Percentiles rank a stretch among this genome's conserved stretches.
Evolutionary conservation across 2,113 vertebrate genomes (phyloP).

Genomic region (Machaerirhynchus nigripectus): DNA sequence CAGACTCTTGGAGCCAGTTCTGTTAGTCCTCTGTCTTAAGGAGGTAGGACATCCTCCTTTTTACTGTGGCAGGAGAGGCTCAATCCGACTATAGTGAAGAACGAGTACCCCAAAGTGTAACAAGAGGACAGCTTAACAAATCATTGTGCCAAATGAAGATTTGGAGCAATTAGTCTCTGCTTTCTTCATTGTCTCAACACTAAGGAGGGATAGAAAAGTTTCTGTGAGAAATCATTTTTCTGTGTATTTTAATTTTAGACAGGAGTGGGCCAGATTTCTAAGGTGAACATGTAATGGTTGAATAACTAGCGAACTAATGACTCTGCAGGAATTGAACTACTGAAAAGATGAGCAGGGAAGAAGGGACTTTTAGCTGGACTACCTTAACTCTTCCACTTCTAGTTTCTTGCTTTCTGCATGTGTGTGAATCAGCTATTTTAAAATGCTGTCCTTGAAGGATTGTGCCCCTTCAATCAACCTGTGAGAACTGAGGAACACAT

Average conservation of each 20-base stretch:
- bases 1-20: neutral
- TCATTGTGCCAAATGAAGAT: neutral
- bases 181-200: neutral
- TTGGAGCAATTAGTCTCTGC: neutral
- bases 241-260: neutral
- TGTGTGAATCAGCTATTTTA: neutral
- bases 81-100: accelerated
- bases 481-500: neutral
- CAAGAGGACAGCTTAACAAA: neutral
- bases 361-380: neutral
- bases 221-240: neutral
- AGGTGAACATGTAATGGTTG: neutral
- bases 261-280: neutral
- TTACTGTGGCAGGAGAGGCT: neutral
- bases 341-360: neutral
- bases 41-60: neutral
- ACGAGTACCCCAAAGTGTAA: neutral
- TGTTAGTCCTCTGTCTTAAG: neutral
- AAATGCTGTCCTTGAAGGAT: neutral
- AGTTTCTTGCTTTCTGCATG: neutral
- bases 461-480: neutral
- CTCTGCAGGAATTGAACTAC: neutral
- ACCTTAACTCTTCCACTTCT: neutral
- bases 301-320: slow-evolving; percentile 38
- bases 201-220: neutral